Evolutionary conservation across 2,888 invertebrate species (phyloP).

Genomic region (Theretra japonica): DNA sequence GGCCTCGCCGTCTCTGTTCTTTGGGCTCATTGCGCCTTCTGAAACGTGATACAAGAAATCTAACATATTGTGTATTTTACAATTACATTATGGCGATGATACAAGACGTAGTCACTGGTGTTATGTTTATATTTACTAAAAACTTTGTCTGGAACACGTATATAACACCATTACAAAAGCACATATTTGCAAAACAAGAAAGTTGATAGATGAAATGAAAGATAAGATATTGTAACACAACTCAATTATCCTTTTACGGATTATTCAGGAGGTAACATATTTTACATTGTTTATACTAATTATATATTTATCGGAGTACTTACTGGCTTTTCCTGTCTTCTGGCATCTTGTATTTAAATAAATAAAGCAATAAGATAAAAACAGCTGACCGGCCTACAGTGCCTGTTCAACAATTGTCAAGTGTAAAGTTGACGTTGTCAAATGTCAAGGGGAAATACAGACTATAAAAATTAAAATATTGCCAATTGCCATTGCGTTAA

Average conservation of each 20-base stretch:
- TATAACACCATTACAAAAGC: no score
- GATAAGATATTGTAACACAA: no score
- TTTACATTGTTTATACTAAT: not conserved
- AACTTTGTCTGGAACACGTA: no score
- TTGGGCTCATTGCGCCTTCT: conserved; percentile 70
- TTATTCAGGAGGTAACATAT: no score
- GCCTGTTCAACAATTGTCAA: not conserved
- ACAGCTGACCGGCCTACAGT: conserved; percentile 11
- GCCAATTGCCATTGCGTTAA: no score
- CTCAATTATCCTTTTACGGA: no score
- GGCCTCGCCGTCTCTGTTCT: conserved; percentile 66
- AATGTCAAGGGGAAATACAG: not conserved
- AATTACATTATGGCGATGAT: no score
- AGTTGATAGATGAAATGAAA: no score
- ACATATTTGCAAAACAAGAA: no score
- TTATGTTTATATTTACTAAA: no score
- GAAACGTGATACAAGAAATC: conserved; percentile 38
- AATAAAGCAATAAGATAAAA: not conserved
- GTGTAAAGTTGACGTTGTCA: not conserved
- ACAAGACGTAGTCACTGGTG: no score
- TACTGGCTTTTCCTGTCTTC: conserved; percentile 68
- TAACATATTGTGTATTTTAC: not conserved
- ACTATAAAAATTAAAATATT: not conserved
- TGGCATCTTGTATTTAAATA: conserved; percentile 52
- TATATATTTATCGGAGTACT: conserved; percentile 42